Percentiles rank a stretch among this genome's conserved stretches.
These are phyloP conservation scores for Bovichtus diacanthus DNA, from an alignment of 2,797 vertebrate species.

Conservation along the genomic window DNA sequence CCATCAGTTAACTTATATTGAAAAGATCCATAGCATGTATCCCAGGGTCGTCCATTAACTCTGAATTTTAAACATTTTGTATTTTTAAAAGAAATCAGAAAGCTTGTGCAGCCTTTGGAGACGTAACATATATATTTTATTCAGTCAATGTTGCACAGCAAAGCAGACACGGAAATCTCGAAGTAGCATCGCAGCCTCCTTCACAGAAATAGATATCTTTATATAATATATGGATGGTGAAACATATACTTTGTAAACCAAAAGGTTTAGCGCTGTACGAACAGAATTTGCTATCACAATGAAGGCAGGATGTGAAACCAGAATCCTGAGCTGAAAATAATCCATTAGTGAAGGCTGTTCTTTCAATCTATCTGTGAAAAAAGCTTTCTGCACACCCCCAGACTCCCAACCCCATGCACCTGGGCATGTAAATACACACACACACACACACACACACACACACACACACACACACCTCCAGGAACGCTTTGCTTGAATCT, in stretches of 20 bases:
- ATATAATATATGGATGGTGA: conserved; percentile 11
- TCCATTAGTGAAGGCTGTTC: conserved; percentile 74
- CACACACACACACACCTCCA: conserved; percentile 42
- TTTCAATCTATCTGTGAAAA: conserved; percentile 62
- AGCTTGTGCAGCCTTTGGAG: neutral
- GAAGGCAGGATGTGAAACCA: conserved; percentile 56
- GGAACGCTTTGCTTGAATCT: conserved; percentile 64
- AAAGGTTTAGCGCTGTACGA: conserved; percentile 23
- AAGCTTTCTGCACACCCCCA: conserved; percentile 69
- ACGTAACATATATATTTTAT: neutral
- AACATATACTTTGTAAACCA: conserved; percentile 8
- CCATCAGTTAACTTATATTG: neutral
- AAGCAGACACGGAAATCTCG: neutral
- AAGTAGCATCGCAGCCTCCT: conserved; percentile 9
- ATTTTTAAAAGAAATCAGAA: neutral
- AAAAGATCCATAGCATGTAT: neutral
- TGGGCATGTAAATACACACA: conserved; percentile 54
- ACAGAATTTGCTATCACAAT: conserved; percentile 30
- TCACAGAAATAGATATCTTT: conserved; percentile 31
- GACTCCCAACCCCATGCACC: conserved; percentile 68
- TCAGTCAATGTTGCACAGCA: neutral
- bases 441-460: conserved; percentile 25
- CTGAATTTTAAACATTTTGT: neutral
- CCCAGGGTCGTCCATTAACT: neutral
- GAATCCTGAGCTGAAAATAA: conserved; percentile 69